phyloP scores from a whole-genome alignment of 2,113 vertebrate genomes.

The Lota lota region DNA sequence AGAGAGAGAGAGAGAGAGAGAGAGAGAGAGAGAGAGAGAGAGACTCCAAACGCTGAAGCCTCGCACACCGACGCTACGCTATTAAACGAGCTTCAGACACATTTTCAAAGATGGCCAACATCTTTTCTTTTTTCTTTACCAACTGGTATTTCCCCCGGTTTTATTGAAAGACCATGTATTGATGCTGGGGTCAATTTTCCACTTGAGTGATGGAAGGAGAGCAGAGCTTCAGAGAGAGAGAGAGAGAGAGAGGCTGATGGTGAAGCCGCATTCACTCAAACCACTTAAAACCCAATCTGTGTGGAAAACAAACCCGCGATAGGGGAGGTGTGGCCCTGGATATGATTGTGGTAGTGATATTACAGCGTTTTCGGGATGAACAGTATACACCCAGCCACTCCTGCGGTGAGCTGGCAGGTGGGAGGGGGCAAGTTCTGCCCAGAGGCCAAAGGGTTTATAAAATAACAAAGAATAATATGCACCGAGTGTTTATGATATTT shows the following conservation, averaged over 20 bases:
- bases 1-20: too few species aligned
- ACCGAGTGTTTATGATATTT: too few species aligned
- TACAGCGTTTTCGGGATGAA: background rate
- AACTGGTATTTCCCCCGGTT: conserved; percentile 21
- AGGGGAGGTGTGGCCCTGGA: too few species aligned
- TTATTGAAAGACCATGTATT: conserved; percentile 20
- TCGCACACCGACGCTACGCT: background rate
- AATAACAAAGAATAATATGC: too few species aligned
- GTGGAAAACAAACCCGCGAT: too few species aligned
- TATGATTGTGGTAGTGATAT: background rate
- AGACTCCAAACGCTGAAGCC: too few species aligned
- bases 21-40: too few species aligned
- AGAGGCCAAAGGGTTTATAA: too few species aligned
- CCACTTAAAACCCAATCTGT: background rate
- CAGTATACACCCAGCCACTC: too few species aligned
- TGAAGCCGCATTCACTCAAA: background rate
- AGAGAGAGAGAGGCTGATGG: background rate
- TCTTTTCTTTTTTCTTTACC: conserved; percentile 1
- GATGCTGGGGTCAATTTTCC: conserved; percentile 25
- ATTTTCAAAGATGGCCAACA: conserved; percentile 6
- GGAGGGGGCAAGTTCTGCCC: too few species aligned
- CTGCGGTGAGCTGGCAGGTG: too few species aligned
- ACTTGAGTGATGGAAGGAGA: background rate
- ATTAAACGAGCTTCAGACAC: conserved; percentile 22
- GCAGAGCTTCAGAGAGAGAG: background rate